Evolutionary conservation across 2,113 vertebrate species (phyloP), one percentile per base, ranked within the genome.

Genomic region (Malurus alboscapulatus): DNA sequence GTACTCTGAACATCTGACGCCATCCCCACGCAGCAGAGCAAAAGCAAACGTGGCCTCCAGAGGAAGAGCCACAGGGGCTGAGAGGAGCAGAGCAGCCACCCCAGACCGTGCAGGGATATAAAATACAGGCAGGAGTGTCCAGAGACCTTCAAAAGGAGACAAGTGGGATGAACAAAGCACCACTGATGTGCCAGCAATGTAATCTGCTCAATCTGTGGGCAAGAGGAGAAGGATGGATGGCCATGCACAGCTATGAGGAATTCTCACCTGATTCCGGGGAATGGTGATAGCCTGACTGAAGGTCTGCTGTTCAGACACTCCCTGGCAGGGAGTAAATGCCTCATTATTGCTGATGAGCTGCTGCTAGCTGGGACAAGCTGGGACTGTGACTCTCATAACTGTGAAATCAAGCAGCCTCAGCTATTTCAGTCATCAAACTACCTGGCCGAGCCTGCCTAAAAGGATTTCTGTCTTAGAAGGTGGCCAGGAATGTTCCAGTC

Each of bases 51-150:
- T 4, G 54, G 63, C 6, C n/a, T 67, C 48, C 32, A 38, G 12
- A 36, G n/a, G 36, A 44, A 19, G 17, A 21, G 10, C 3, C 8
- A 9, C 4, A 38, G 1, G 4, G n/a, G 2, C 4, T 3, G 2
- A 26, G 42, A 51, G 48, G n/a, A 44, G 34, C 14, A 2, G 1
- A 20, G 61, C 40, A 68, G 34, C 47, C 44, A 15, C 12, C 44
- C 42, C 69, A 76, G 74, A 7, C 21, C 14, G 42, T 72, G 20
- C 84, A 2, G 1, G 76, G 17, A 34, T 7, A 30, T 6, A 72
- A 84, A 94, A 63, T 47, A 34, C 71, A 63, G 81, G 8, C 79
- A 57, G 55, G 61, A 53, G 51, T 82, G 84, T 71, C 72, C 90
- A 66, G 25, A 78, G 62, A 62, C 47, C 93, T 95, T 55, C 40